Evolutionary conservation across 2,888 invertebrate species (phyloP).

Genomic region (Lepidocyrtoides sp.): DNA sequence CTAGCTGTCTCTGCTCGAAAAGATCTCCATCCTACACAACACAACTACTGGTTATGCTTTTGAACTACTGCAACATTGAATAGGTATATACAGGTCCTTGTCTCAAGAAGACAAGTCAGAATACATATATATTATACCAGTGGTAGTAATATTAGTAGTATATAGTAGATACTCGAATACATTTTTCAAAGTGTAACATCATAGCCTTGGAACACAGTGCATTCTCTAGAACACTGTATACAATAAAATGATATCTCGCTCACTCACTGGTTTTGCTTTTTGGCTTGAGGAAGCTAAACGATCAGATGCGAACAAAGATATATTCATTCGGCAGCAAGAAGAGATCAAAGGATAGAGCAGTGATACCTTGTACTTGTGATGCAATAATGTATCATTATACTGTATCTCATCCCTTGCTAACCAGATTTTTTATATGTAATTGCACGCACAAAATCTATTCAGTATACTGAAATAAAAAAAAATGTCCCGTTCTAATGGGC

Average conservation of each 20-base stretch:
- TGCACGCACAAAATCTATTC: neutral
- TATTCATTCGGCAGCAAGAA: neutral
- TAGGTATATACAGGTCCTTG: neutral
- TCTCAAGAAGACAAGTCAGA: neutral
- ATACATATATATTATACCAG: neutral
- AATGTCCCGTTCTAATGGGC: neutral
- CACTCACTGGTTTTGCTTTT: too few relatives aligned
- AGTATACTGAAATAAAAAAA: too few relatives aligned
- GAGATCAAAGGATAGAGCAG: conserved; percentile 36
- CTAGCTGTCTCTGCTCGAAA: too few relatives aligned
- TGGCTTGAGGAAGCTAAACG: conserved; percentile 46
- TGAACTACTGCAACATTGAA: conserved; percentile 25
- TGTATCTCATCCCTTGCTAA: neutral
- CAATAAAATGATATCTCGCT: conserved; percentile 1
- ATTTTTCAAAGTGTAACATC: neutral
- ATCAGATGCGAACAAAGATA: conserved; percentile 57
- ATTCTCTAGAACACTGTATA: neutral
- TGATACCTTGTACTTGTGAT: conserved; percentile 20
- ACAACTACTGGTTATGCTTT: neutral
- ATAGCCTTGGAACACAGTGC: conserved; percentile 70
- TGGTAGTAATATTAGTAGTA: neutral
- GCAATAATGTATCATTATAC: conserved; percentile 8
- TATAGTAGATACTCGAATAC: too few relatives aligned
- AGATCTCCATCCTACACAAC: too few relatives aligned
- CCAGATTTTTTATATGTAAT: too few relatives aligned